Percentiles rank a stretch among this genome's conserved stretches.
Conservation (phyloP, 2,797 vertebrate genomes). For the Acanthiza pusilla region DNA sequence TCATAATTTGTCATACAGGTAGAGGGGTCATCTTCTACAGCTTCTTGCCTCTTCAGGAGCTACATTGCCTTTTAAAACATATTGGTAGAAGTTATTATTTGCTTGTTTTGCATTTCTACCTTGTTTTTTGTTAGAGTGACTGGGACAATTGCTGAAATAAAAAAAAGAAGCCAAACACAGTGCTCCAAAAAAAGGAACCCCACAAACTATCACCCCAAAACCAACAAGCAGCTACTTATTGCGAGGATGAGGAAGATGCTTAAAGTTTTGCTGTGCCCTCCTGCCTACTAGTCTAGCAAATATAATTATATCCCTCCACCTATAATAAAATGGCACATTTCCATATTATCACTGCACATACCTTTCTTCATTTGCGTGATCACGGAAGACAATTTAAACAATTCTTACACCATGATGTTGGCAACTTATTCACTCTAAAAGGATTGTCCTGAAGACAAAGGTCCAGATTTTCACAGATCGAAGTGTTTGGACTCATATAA, state of each 20-base stretch:
- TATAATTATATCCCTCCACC: neutral
- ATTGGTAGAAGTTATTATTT: neutral
- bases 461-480: neutral
- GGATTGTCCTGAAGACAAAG: neutral
- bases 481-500: neutral
- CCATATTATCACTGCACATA: neutral
- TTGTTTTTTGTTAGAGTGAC: neutral
- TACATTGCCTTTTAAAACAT: neutral
- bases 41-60: neutral
- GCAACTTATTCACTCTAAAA: neutral
- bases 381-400: neutral
- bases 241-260: neutral
- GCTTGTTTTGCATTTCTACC: neutral
- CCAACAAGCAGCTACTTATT: rapidly evolving
- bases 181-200: no score
- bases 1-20: neutral
- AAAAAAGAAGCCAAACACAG: neutral
- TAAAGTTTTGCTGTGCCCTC: neutral
- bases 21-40: neutral
- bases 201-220: neutral
- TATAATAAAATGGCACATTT: neutral
- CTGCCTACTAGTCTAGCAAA: neutral
- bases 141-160: neutral
- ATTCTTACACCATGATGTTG: neutral
- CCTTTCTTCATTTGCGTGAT: neutral